A percentile compares a stretch with the other conserved stretches of the same genome.
Conservation (phyloP, 2,797 vertebrate genomes). For the Gallirallus australis region DNA sequence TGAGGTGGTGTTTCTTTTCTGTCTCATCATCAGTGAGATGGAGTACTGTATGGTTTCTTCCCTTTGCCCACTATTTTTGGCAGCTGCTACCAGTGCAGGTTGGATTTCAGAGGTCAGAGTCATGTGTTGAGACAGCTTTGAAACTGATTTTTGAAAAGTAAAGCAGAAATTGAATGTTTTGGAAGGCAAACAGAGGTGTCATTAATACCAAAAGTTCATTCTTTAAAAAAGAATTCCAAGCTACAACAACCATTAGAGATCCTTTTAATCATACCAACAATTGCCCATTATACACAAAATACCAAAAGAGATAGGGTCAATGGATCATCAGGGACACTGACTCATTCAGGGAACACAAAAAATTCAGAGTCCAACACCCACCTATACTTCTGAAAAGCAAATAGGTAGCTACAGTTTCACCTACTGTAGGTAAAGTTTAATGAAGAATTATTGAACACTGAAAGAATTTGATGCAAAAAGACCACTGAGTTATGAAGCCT, state of each 20-base stretch:
- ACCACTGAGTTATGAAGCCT: not conserved
- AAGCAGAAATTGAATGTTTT: not conserved
- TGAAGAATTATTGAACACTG: slow-evolving; percentile 1
- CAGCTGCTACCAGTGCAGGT: not conserved
- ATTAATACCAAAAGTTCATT: not conserved
- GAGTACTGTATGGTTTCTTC: not conserved
- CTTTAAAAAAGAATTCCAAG: not conserved
- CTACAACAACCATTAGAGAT: not conserved
- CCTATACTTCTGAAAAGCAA: slow-evolving; percentile 28
- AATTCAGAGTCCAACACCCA: not conserved
- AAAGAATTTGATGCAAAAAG: not conserved
- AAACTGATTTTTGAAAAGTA: not conserved
- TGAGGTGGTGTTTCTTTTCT: not conserved
- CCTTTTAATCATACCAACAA: slow-evolving; percentile 1
- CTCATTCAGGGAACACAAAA: not conserved
- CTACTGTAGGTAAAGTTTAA: slow-evolving; percentile 63
- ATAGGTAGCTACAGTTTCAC: slow-evolving; percentile 30
- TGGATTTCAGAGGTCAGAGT: slow-evolving; percentile 1
- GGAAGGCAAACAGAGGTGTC: not conserved
- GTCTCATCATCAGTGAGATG: not conserved
- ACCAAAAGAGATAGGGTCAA: not conserved
- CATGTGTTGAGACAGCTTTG: not conserved
- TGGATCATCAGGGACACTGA: not conserved
- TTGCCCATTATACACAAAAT: not conserved
- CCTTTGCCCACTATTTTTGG: not conserved